Base-by-base conservation (phyloP, 2,113 vertebrate species). In the Bufo gargarizans region DNA sequence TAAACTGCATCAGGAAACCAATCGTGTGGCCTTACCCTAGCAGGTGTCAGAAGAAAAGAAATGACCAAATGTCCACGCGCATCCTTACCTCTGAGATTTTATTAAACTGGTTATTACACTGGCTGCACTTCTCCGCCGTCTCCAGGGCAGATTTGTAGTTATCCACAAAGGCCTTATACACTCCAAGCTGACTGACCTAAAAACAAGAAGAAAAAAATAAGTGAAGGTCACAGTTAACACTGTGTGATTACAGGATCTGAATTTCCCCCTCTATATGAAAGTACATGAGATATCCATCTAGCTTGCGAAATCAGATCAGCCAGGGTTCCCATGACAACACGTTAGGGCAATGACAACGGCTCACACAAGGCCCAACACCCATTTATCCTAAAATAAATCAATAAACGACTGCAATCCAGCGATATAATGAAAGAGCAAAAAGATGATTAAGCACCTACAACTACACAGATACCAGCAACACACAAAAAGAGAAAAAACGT, bases 81-180 rank as follows among this genome's bases (percentile, higher is more conserved):
- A 20, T 47, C 3, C 94, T 93, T 82, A 99, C 98, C 97, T 99
- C 98, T 0, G 97, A 99, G 93, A 99, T 99, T 93, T 98, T 97
- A 95, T 97, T 97, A 93, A 99, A 99, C 90, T 99, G 97, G 89
- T 61, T 91, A 94, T 99, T 99, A 91, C 96, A 96, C 91, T 97
- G 97, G 93, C 97, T 98, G 95, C 98, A 99, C 91, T 98, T 99
- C 93, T 97, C 97, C 0, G 96, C 97, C 0, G 97, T 99, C 92
- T 99, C 98, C 89, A 97, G 90, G 0, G 98, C 98, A 0, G 96
- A 94, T 94, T 99, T 99, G 93, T 99, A 99, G 96, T 99, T 99
- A 94, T 99, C 98, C 92, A 99, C 96, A 90, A 99, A 99, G 3
- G 98, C 98, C 92, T 99, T 99, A 95, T 99, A 99, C 58, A 99